Percentiles rank a stretch among this genome's conserved stretches.
Evolutionary conservation across 2,888 invertebrate genomes (phyloP).

Genomic region (Chloroclystis v-ata): DNA sequence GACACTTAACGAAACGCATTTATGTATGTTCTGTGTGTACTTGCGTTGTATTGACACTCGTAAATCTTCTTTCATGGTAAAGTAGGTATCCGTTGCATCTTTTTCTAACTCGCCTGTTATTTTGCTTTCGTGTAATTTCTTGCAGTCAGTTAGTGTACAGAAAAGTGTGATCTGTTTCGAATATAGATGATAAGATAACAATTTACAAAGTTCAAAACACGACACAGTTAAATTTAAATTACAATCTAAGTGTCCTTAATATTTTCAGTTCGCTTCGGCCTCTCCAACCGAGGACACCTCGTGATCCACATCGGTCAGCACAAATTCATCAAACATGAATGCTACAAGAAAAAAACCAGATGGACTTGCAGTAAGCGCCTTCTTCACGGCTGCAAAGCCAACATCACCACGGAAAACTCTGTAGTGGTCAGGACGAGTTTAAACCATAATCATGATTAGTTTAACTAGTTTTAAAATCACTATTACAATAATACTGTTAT

Average conservation of each 20-base stretch:
- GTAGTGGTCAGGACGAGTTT: constrained; percentile 54
- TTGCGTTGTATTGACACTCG: too few species aligned
- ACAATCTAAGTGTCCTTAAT: not conserved
- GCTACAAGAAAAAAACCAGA: constrained; percentile 58
- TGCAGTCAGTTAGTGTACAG: too few species aligned
- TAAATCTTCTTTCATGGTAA: too few species aligned
- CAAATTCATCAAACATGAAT: constrained; percentile 68
- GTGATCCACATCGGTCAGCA: constrained; percentile 55
- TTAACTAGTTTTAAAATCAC: too few species aligned
- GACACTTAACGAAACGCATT: not conserved
- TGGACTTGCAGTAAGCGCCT: constrained; percentile 66
- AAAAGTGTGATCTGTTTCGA: too few species aligned
- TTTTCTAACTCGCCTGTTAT: too few species aligned
- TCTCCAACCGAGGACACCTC: constrained; percentile 58
- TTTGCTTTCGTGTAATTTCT: too few species aligned
- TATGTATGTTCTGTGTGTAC: not conserved
- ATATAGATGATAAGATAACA: too few species aligned
- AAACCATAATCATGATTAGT: constrained; percentile 51
- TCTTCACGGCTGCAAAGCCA: constrained; percentile 57
- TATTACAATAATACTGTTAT: too few species aligned
- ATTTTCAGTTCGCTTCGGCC: constrained; percentile 58
- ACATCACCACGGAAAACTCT: constrained; percentile 50
- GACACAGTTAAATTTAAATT: too few species aligned
- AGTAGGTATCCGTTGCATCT: too few species aligned
- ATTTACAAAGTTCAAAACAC: too few species aligned